A percentile compares a stretch with the other conserved stretches of the same genome.
These are phyloP conservation scores for Lathamus discolor DNA, from an alignment of 2,113 vertebrate species.

Conservation along the genomic window DNA sequence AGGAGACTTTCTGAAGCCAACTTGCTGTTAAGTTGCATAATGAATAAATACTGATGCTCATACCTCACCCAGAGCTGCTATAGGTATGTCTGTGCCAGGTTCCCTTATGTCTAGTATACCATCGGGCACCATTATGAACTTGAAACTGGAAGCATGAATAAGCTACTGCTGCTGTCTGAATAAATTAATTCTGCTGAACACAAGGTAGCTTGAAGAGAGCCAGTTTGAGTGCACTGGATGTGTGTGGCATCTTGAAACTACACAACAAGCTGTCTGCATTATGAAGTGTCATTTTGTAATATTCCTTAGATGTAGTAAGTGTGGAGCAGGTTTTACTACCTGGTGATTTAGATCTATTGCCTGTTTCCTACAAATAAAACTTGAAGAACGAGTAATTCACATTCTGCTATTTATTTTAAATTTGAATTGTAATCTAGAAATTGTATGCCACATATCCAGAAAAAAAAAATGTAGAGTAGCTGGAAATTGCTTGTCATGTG, in stretches of 20 bases:
- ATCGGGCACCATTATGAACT: not conserved
- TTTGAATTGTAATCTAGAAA: not conserved
- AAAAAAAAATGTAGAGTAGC: not conserved
- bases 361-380: not conserved
- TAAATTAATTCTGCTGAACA: not conserved
- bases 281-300: not conserved
- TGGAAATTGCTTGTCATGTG: not conserved
- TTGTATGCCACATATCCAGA: not conserved
- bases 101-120: not conserved
- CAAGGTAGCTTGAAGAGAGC: not conserved
- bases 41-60: not conserved
- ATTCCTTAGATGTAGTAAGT: not conserved
- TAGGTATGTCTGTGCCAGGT: not conserved
- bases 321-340: not conserved
- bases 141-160: not conserved
- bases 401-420: not conserved
- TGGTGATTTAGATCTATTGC: not conserved
- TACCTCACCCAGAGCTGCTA: not conserved
- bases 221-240: not conserved
- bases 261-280: not conserved
- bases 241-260: not conserved
- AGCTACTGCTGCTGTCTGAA: not conserved
- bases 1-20: not conserved
- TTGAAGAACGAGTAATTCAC: not conserved
- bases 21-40: not conserved